Evolutionary conservation across 2,888 invertebrate genomes (phyloP), one percentile per base, ranked within the genome.

Genomic region (Clostera curtula): DNA sequence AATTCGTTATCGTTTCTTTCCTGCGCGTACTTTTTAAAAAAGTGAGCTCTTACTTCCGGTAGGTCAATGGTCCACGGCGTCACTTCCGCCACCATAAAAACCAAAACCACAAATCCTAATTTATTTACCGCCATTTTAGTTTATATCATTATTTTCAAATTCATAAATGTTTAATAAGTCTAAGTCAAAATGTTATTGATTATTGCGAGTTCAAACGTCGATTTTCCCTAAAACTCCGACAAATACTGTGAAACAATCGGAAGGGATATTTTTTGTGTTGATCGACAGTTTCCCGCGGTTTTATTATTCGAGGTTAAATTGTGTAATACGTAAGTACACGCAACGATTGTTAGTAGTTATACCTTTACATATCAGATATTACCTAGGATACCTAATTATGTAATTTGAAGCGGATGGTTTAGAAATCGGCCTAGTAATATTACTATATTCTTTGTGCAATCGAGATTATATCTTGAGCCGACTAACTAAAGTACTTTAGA

Each of bases 41-140:
- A 54, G 35, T 55, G 60, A 25, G 59, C 65, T 15, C 74, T 51
- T 24, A 69, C 65, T 53, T 71, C 70, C 19, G 66, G 64, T 31
- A 77, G 45, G 43, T 80, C 75, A 11, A 77, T 59, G 1, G 76
- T 77, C 79, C 79, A 80, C n/a, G 69, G 29, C 4, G 50, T 23
- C 16, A 68, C 66, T 47, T 62, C 55, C 27, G 45, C 40, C 19
- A 63, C 34, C 21, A 53, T 46, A 14, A 59, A 39, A 29, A 61
- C 19, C 11, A 59, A 13, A 25, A 46, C 41, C 20, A 42, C 12
- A 29, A 57, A 38, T 34, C 41, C 51, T 23, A 36, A 34, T 24
- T 40, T 50, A 33, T 32, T 8, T 12, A 26, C 34, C 28, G 44
- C 34, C 61, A 64, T 65, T 40, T n/a, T n/a, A n/a, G n/a, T n/a